phyloP scores from a whole-genome alignment of 1,140 invertebrate species.

The Temnothorax longispinosus region DNA sequence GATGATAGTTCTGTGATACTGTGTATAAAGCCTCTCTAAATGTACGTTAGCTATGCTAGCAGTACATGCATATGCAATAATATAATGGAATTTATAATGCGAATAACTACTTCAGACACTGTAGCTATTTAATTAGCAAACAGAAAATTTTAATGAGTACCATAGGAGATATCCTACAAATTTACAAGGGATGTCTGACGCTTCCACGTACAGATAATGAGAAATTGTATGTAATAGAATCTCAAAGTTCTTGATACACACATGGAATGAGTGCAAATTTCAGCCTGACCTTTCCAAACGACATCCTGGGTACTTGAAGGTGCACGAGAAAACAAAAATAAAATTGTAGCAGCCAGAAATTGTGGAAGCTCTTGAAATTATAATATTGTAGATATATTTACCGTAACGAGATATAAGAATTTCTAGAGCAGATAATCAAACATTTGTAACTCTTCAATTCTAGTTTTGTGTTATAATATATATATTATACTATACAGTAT shows the following conservation, averaged over 20 bases:
- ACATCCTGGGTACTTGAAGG: background rate
- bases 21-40: background rate
- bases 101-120: background rate
- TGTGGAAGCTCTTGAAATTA: no score
- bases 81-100: conserved; percentile 19
- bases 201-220: conserved; percentile 2
- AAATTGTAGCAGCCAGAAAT: background rate
- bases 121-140: conserved; percentile 32
- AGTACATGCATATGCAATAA: background rate
- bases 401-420: background rate
- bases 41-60: background rate
- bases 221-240: conserved; percentile 1
- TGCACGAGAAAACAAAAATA: background rate
- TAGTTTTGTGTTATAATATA: background rate
- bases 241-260: background rate
- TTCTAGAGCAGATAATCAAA: background rate
- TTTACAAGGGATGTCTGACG: background rate
- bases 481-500: background rate
- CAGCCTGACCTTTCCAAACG: conserved; percentile 15
- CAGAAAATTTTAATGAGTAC: background rate
- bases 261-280: background rate
- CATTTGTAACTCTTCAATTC: background rate
- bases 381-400: no score
- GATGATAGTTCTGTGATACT: background rate
- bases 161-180: background rate